Conservation (phyloP, 2,797 vertebrate genomes). For the Eleutherodactylus coqui region DNA sequence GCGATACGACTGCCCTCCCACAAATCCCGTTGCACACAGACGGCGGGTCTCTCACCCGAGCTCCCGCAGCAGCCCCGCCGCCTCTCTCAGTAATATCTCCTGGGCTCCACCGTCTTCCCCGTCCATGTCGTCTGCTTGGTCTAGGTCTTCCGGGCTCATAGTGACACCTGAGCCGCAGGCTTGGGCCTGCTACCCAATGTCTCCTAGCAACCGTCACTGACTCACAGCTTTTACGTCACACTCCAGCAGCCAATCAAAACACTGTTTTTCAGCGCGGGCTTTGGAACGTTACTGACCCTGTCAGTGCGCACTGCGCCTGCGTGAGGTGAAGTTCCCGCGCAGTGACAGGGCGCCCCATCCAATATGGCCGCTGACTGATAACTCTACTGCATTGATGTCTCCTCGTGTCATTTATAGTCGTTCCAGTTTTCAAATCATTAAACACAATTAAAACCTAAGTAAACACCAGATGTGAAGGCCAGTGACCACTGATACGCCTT, state of each 20-base stretch:
- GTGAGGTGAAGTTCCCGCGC: not conserved
- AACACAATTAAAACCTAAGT: too few relatives aligned
- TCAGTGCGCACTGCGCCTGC: not conserved
- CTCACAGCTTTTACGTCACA: not conserved
- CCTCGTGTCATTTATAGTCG: too few relatives aligned
- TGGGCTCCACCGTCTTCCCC: not conserved
- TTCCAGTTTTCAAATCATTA: too few relatives aligned
- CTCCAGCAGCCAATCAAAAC: not conserved
- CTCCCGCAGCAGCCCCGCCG: constrained; percentile 16
- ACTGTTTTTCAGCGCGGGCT: not conserved
- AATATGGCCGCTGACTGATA: too few relatives aligned
- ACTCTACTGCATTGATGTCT: too few relatives aligned
- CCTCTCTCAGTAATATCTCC: not conserved
- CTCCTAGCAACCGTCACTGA: constrained; percentile 21
- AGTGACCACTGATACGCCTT: too few relatives aligned
- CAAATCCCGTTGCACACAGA: not conserved
- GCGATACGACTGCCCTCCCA: too few relatives aligned
- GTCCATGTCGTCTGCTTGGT: not conserved
- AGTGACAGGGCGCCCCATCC: too few relatives aligned
- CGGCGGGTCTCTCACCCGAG: not conserved
- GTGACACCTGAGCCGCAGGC: not conserved
- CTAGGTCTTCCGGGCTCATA: not conserved
- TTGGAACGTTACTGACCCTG: not conserved
- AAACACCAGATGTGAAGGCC: too few relatives aligned
- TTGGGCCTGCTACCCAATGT: not conserved